Percentiles rank a stretch among this genome's conserved stretches.
phyloP scores from a whole-genome alignment of 2,113 vertebrate genomes.

The Spizaetus ornatus region DNA sequence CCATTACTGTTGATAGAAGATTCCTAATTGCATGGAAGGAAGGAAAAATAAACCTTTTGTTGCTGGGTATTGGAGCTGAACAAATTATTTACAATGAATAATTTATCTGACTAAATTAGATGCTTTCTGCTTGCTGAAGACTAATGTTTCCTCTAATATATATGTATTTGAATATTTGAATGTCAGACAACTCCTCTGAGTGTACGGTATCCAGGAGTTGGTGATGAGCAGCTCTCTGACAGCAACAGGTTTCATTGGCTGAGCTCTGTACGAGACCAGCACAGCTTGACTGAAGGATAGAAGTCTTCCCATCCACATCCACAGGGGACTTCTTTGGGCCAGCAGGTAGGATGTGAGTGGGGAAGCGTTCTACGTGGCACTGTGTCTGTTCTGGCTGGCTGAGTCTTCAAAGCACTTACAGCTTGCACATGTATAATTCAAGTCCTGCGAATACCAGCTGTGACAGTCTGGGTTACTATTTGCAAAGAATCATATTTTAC shows the following conservation, averaged over 20 bases:
- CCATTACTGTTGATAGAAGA: neutral
- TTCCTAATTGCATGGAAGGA: neutral
- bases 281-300: neutral
- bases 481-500: conserved; percentile 14
- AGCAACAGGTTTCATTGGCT: neutral
- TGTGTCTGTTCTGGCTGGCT: neutral
- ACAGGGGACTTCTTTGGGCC: neutral
- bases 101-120: conserved; percentile 28
- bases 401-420: neutral
- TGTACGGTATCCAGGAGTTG: neutral
- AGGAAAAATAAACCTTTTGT: neutral
- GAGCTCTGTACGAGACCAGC: neutral
- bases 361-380: neutral
- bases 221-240: neutral
- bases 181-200: neutral
- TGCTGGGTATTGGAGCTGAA: neutral
- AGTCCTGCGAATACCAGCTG: neutral
- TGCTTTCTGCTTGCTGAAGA: neutral
- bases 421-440: conserved; percentile 33
- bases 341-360: neutral
- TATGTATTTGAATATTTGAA: neutral
- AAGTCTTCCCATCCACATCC: neutral
- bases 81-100: conserved; percentile 34
- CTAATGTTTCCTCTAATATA: neutral
- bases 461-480: conserved; percentile 1